phyloP scores from a whole-genome alignment of 2,888 invertebrate genomes.

The Acleris holmiana region DNA sequence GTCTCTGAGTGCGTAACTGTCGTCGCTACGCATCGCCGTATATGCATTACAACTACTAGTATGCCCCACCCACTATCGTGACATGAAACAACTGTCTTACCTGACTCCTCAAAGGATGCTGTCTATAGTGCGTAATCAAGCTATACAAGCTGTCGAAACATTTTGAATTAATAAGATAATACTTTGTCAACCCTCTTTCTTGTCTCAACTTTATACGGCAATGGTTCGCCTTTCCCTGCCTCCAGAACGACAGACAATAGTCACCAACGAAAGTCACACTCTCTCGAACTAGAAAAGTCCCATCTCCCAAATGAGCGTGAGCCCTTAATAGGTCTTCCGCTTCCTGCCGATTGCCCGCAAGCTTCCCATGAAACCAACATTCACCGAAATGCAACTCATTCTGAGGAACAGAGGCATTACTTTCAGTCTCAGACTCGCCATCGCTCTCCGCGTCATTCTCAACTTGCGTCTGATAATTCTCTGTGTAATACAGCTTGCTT shows the following conservation, averaged over 20 bases:
- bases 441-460: slow-evolving; percentile 86
- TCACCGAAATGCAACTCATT: slow-evolving; percentile 96
- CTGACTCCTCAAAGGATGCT: slow-evolving; percentile 93
- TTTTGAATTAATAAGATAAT: slow-evolving; percentile 94
- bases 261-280: slow-evolving; percentile 98
- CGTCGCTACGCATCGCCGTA: too few relatives aligned
- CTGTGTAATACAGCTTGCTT: slow-evolving; percentile 94
- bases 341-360: slow-evolving; percentile 91
- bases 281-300: slow-evolving; percentile 96
- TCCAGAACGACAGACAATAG: slow-evolving; percentile 97
- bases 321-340: slow-evolving; percentile 90
- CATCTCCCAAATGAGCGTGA: slow-evolving; percentile 93
- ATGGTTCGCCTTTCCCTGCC: slow-evolving; percentile 94
- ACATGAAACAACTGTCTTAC: too few relatives aligned
- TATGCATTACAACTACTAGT: too few relatives aligned
- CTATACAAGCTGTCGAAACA: slow-evolving; percentile 96
- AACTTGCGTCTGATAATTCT: slow-evolving; percentile 82
- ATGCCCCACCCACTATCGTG: too few relatives aligned
- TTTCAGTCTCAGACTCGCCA: slow-evolving; percentile 84
- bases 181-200: slow-evolving; percentile 94
- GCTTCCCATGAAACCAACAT: slow-evolving; percentile 96
- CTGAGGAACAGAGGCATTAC: slow-evolving; percentile 88
- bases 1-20: too few relatives aligned
- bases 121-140: slow-evolving; percentile 95
- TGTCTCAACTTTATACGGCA: slow-evolving; percentile 96